These are phyloP conservation scores for Tryphoninae sp. DNA, from an alignment of 2,888 invertebrate genomes.

Conservation along the genomic window DNA sequence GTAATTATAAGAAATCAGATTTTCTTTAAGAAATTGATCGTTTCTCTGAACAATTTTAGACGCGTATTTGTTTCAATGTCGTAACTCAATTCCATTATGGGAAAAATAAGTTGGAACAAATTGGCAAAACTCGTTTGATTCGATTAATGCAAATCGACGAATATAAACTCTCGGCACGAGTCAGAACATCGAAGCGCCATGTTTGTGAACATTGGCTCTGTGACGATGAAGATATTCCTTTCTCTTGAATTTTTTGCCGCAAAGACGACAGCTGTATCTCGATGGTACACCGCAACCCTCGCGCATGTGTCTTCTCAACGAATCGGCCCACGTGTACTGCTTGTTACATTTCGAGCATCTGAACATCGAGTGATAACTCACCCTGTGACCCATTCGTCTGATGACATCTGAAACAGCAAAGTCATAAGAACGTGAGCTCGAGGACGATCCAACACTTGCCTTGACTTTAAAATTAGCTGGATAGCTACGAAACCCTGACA, in stretches of 20 bases:
- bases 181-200: constrained; percentile 56
- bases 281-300: constrained; percentile 73
- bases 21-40: too few species aligned
- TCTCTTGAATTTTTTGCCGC: constrained; percentile 77
- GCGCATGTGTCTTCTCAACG: constrained; percentile 75
- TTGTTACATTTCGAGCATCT: constrained; percentile 76
- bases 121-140: too few species aligned
- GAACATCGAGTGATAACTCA: constrained; percentile 70
- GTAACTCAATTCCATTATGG: too few species aligned
- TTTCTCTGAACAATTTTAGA: too few species aligned
- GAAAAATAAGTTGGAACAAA: too few species aligned
- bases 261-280: constrained; percentile 72
- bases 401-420: constrained; percentile 69
- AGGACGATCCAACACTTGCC: neutral
- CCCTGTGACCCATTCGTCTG: constrained; percentile 68
- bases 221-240: constrained; percentile 75
- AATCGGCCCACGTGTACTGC: constrained; percentile 77
- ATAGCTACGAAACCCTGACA: too few species aligned
- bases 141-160: neutral
- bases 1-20: too few species aligned
- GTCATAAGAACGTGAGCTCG: constrained; percentile 4
- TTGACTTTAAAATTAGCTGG: too few species aligned
- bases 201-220: constrained; percentile 65
- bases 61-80: too few species aligned
- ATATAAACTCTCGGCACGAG: neutral